A percentile compares a stretch with the other conserved stretches of the same genome.
Evolutionary conservation across 2,113 vertebrate species (phyloP).

Genomic region (Cephalopholis sonnerati): DNA sequence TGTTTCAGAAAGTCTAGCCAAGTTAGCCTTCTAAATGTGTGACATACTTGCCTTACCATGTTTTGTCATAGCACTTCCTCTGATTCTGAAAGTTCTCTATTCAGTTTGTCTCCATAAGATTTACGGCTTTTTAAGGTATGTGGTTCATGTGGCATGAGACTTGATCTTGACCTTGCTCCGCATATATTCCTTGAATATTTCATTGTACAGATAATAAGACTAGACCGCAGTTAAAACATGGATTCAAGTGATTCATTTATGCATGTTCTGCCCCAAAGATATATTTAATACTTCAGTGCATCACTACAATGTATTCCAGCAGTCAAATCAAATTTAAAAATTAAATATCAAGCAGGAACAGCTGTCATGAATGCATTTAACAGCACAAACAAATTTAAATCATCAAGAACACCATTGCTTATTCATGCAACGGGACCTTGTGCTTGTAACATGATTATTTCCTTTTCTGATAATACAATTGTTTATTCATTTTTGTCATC

Average conservation of each 20-base stretch:
- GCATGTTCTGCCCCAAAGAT: conserved; percentile 31
- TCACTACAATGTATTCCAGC: conserved; percentile 11
- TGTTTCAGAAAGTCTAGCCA: background rate
- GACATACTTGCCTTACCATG: background rate
- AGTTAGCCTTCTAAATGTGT: conserved; percentile 4
- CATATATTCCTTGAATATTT: conserved; percentile 31
- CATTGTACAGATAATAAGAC: conserved; percentile 29
- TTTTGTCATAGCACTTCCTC: background rate
- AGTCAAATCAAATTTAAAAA: conserved; percentile 35
- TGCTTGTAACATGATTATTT: conserved; percentile 6
- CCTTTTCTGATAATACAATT: background rate
- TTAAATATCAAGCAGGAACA: conserved; percentile 30
- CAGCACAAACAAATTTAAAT: conserved; percentile 29
- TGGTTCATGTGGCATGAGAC: background rate
- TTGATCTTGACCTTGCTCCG: conserved; percentile 20
- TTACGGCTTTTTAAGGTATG: background rate
- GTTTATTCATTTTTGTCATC: conserved; percentile 43
- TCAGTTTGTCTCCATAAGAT: background rate
- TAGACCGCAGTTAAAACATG: conserved; percentile 25
- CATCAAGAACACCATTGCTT: conserved; percentile 2
- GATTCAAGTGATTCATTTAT: conserved; percentile 41
- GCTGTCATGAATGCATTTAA: conserved; percentile 32
- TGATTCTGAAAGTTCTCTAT: background rate
- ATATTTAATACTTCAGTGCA: conserved; percentile 43
- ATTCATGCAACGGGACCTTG: conserved; percentile 15